Percentiles rank a stretch among this genome's conserved stretches.
phyloP scores from a whole-genome alignment of 92 coral and sea anemone species.

The Anthopleura xanthogrammica region DNA sequence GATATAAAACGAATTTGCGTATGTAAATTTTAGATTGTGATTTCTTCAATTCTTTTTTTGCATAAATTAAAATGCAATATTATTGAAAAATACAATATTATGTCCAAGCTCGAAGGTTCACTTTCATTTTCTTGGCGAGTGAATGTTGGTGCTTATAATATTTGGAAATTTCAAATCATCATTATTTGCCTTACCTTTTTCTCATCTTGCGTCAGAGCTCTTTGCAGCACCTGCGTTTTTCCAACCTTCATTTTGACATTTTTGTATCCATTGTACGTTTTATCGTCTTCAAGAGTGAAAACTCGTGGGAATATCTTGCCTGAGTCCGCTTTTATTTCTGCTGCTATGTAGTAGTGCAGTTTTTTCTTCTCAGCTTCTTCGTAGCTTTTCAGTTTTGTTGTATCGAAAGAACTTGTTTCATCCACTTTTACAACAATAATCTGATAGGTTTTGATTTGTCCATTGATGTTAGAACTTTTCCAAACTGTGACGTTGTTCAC shows the following conservation, averaged over 20 bases:
- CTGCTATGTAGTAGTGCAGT: background rate
- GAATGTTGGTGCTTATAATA: no score
- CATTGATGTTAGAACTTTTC: no score
- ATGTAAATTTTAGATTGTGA: no score
- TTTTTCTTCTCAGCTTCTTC: no score
- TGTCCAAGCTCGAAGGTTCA: no score
- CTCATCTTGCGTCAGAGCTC: constrained; percentile 24
- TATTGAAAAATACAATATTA: no score
- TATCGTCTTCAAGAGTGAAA: constrained; percentile 50
- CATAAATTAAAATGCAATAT: no score
- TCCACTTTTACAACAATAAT: background rate
- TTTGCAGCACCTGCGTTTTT: constrained; percentile 4
- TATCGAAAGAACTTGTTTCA: background rate
- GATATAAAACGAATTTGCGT: no score
- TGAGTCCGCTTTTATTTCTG: background rate
- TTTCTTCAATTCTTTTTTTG: no score
- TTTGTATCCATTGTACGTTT: constrained; percentile 11
- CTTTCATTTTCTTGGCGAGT: no score
- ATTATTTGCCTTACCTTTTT: background rate
- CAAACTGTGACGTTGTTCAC: no score
- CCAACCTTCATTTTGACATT: constrained; percentile 38
- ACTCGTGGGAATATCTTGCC: background rate
- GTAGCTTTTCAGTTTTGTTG: background rate
- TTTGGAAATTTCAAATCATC: no score
- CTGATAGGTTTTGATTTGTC: background rate